Conservation (phyloP, 2,797 vertebrate species). For the Spinus olivaceus region DNA sequence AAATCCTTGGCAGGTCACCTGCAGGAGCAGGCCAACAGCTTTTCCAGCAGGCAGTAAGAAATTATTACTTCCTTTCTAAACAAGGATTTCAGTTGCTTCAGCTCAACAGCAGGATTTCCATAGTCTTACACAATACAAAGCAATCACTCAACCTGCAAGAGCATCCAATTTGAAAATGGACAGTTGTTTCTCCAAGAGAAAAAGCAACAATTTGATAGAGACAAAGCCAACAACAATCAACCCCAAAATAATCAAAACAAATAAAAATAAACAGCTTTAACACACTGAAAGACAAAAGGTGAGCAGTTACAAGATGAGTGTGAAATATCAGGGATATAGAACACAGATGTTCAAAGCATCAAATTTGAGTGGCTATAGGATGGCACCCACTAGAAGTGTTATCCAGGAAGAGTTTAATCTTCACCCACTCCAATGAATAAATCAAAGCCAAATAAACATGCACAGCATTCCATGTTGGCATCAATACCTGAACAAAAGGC, state of each 20-base stretch:
- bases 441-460: neutral
- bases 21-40: conserved; percentile 9
- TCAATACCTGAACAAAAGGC: neutral
- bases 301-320: neutral
- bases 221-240: neutral
- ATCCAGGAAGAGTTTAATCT: neutral
- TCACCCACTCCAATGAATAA: neutral
- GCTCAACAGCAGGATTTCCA: conserved; percentile 28
- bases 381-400: accelerated
- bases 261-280: neutral
- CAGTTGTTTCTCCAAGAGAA: neutral
- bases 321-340: neutral
- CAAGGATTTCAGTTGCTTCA: conserved; percentile 24
- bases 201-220: neutral
- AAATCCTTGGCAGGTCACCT: conserved; percentile 54
- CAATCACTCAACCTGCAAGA: neutral
- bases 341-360: neutral
- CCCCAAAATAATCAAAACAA: neutral
- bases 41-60: conserved; percentile 19
- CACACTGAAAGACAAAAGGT: neutral
- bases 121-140: neutral
- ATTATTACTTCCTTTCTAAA: conserved; percentile 29
- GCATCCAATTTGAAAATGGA: neutral
- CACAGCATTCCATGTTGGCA: neutral
- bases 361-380: neutral